Evolutionary conservation across 2,113 vertebrate species (phyloP).

Genomic region (Pterophyllum scalare): DNA sequence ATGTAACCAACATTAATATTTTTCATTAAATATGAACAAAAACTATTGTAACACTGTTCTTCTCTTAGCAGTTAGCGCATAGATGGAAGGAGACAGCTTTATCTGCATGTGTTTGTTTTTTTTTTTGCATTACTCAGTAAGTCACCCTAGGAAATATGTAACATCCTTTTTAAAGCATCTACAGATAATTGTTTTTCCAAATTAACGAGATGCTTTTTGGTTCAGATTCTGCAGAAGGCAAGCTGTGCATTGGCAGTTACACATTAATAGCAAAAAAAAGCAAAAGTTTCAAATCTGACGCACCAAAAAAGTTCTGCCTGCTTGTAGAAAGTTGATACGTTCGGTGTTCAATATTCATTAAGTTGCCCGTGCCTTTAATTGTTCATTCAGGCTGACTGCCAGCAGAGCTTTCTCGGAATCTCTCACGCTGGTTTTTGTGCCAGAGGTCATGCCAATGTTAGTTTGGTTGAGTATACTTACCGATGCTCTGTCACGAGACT

Average conservation of each 20-base stretch:
- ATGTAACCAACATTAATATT: not conserved
- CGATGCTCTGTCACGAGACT: conserved; percentile 90
- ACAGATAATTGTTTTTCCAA: not conserved
- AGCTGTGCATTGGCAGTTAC: not conserved
- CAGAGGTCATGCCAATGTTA: not conserved
- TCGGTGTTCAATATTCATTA: not conserved
- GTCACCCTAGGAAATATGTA: not conserved
- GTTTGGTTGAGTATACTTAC: conserved; percentile 82
- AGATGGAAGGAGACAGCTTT: not conserved
- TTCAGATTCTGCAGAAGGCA: not conserved
- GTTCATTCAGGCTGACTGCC: not conserved
- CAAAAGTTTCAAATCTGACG: not conserved
- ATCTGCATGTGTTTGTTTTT: conserved; percentile 5
- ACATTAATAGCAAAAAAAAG: not conserved
- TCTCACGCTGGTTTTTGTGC: not conserved
- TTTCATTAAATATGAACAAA: not conserved
- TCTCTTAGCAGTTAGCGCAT: not conserved
- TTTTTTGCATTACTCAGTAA: not conserved
- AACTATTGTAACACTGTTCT: not conserved
- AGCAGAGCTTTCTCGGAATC: not conserved
- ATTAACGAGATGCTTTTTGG: not conserved
- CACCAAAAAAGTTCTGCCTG: not conserved
- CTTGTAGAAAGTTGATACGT: not conserved
- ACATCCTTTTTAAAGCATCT: not conserved
- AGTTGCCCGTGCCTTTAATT: not conserved